Evolutionary conservation across 2,797 vertebrate species (phyloP), one percentile per base, ranked within the genome.

Genomic region (Oophaga sylvatica): DNA sequence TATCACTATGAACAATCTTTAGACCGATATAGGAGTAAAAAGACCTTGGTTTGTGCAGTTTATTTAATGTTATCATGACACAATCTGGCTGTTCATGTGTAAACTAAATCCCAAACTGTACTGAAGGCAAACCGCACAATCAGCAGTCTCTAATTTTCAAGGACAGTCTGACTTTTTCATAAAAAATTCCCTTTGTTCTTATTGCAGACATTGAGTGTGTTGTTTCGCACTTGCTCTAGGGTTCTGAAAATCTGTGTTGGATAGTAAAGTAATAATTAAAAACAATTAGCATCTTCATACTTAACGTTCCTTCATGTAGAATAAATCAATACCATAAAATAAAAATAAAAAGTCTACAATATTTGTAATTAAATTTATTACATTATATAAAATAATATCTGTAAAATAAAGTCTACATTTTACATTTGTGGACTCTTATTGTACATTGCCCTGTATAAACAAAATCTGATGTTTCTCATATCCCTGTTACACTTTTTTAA

Each of bases 141-240:
- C 63, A 86, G 59, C 65, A 83, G 65, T 75, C 84, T 89, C 70
- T 86, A 60, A 86, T 83, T 83, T 78, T 80, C 84, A 89, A 87
- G 84, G 84, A 89, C 88, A 83, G 88, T 2, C 73, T 86, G 88
- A 85, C 79, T 86, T 78, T 85, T 63, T 86, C 75, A 89, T 86
- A 80, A 79, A 78, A 70, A 77, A 89, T 86, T 89, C 88, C 68
- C 62, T 89, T 89, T 89, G 88, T 89, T 86, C 84, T 82, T 53
- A 11, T 67, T 65, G 68, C 65, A 89, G 84, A 63, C 88, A 83
- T 16, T 20, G 73, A 77, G 70, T 83, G 84, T 89, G 63, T 73
- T 87, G 56, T 83, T 83, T 89, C 65, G 71, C 22, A 86, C 78
- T 83, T 83, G 65, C 88, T 89, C 84, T 83, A 81, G 80, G 83